Conservation (phyloP, 2,113 vertebrate species). For the Galbula dea region DNA sequence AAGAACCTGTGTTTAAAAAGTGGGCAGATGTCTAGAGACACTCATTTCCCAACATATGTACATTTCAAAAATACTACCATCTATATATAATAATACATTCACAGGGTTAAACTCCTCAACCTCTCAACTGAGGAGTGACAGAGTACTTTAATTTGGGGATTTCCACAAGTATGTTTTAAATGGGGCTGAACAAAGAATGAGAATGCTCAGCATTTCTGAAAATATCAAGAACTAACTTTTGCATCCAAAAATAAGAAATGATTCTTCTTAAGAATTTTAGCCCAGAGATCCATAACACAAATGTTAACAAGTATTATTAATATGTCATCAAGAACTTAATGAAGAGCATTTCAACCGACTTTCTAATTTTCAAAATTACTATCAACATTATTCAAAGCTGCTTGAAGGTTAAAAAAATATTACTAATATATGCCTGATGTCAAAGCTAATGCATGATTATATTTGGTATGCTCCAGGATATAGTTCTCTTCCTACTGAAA, state of each 20-base stretch:
- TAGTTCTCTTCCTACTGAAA: conserved; percentile 8
- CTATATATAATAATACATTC: neutral
- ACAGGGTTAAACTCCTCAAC: neutral
- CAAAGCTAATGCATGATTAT: conserved; percentile 19
- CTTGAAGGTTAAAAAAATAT: conserved; percentile 43
- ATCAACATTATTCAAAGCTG: conserved; percentile 31
- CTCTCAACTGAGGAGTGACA: neutral
- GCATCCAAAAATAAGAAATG: conserved; percentile 29
- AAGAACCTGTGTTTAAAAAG: neutral
- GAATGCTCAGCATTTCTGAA: conserved; percentile 39
- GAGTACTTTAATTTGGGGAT: neutral
- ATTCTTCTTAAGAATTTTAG: conserved; percentile 1
- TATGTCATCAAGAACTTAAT: conserved; percentile 52
- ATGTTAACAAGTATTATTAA: conserved; percentile 35
- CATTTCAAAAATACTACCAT: neutral
- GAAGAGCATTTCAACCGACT: conserved; percentile 33
- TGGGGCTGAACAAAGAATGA: conserved; percentile 14
- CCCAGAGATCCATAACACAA: neutral
- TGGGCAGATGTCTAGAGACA: neutral
- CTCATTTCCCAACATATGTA: neutral
- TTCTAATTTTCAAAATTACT: conserved; percentile 56
- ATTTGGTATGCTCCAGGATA: conserved; percentile 20
- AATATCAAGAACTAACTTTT: neutral
- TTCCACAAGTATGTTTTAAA: neutral
- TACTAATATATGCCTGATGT: conserved; percentile 36